Conservation (phyloP, 2,113 vertebrate species). For the Rattus rattus region DNA sequence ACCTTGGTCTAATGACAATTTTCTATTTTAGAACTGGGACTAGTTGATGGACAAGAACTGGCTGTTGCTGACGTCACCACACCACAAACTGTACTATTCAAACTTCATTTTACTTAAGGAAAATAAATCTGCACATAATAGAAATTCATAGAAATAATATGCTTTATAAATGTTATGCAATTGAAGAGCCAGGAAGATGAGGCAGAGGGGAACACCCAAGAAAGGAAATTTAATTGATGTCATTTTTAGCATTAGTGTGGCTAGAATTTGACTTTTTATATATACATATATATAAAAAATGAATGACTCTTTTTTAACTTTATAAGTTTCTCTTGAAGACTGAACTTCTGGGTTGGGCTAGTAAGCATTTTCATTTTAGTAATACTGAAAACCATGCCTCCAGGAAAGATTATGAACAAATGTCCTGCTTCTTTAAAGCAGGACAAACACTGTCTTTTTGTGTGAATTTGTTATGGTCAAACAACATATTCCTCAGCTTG, state of each 20-base stretch:
- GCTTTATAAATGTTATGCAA: constrained; percentile 71
- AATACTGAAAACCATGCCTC: constrained; percentile 67
- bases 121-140: constrained; percentile 71
- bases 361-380: constrained; percentile 81
- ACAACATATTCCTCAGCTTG: constrained; percentile 69
- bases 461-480: constrained; percentile 68
- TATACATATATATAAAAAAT: constrained; percentile 26
- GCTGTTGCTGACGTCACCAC: constrained; percentile 96
- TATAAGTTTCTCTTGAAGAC: constrained; percentile 81
- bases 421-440: constrained; percentile 66
- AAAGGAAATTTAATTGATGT: constrained; percentile 65
- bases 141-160: constrained; percentile 61
- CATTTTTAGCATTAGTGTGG: constrained; percentile 81
- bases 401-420: constrained; percentile 45
- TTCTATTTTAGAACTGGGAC: constrained; percentile 91
- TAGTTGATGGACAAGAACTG: constrained; percentile 94
- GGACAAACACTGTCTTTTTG: constrained; percentile 46
- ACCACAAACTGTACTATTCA: constrained; percentile 96
- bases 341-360: constrained; percentile 86
- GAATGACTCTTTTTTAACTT: constrained; percentile 82
- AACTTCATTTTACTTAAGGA: constrained; percentile 93
- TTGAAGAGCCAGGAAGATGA: background rate
- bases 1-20: constrained; percentile 39
- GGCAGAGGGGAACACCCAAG: background rate
- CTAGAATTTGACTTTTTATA: constrained; percentile 77